Conservation (phyloP, 2,888 invertebrate genomes). For the Dascillus cervinus region DNA sequence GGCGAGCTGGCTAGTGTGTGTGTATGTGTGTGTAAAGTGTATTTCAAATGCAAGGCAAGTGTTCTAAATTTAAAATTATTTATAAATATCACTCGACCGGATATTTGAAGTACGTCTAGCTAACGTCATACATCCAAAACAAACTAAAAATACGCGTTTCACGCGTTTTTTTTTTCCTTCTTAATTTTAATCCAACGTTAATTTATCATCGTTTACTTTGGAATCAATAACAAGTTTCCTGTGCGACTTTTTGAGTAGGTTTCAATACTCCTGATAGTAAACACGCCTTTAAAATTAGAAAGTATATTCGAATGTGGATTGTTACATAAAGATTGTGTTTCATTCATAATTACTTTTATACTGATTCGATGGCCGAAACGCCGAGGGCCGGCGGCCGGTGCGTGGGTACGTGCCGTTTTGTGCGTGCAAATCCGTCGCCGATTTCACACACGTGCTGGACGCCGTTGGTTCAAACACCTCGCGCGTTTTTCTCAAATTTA, state of each 20-base stretch:
- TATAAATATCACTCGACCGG: slow-evolving; percentile 38
- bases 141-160: slow-evolving; percentile 36
- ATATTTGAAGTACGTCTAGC: slow-evolving; percentile 38
- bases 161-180: no score
- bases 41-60: slow-evolving; percentile 29
- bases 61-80: slow-evolving; percentile 35
- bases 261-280: slow-evolving; percentile 6
- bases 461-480: no score
- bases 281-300: slow-evolving; percentile 14
- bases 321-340: slow-evolving; percentile 9
- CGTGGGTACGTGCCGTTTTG: not conserved
- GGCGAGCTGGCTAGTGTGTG: no score
- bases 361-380: not conserved
- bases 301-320: slow-evolving; percentile 11
- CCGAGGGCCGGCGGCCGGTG: not conserved
- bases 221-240: slow-evolving; percentile 12
- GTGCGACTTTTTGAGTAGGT: slow-evolving; percentile 7
- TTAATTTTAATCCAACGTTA: slow-evolving; percentile 2
- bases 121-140: slow-evolving; percentile 36
- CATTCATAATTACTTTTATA: slow-evolving; percentile 8
- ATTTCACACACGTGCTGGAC: no score
- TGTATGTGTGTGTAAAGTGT: no score
- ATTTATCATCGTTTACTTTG: slow-evolving; percentile 4
- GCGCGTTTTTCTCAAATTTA: no score
- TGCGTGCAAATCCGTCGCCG: no score